Conservation (phyloP, 2,888 invertebrate genomes). For the Megastigmus dorsalis region DNA sequence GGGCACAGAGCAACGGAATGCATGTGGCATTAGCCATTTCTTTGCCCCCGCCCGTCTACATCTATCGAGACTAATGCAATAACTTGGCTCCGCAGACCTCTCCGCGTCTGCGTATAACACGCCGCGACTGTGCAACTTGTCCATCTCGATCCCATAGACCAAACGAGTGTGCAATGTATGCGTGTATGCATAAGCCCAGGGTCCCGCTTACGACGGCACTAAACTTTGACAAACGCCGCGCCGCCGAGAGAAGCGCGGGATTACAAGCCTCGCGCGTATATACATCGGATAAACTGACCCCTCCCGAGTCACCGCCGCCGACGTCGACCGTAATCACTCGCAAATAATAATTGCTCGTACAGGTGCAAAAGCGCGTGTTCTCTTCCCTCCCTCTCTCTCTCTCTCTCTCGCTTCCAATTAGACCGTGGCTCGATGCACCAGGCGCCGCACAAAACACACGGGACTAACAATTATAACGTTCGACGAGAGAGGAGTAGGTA, state of each 20-base stretch:
- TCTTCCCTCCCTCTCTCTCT: background rate
- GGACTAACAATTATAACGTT: slow-evolving; percentile 32
- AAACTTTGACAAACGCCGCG: slow-evolving; percentile 61
- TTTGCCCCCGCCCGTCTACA: too few relatives aligned
- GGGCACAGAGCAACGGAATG: too few relatives aligned
- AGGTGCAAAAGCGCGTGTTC: slow-evolving; percentile 55
- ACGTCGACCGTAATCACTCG: slow-evolving; percentile 59
- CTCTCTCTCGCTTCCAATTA: slow-evolving; percentile 30
- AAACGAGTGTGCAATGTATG: too few relatives aligned
- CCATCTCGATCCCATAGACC: too few relatives aligned
- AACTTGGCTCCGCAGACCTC: too few relatives aligned
- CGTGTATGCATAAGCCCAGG: slow-evolving; percentile 39
- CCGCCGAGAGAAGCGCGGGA: slow-evolving; percentile 59
- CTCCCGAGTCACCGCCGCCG: background rate
- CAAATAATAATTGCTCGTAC: slow-evolving; percentile 59
- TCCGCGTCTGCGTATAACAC: too few relatives aligned
- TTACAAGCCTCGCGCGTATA: slow-evolving; percentile 60
- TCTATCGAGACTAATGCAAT: too few relatives aligned
- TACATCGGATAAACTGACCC: slow-evolving; percentile 55
- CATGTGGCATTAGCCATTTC: too few relatives aligned
- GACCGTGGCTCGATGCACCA: slow-evolving; percentile 18
- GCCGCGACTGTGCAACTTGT: too few relatives aligned
- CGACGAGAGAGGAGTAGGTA: background rate
- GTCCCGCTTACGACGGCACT: slow-evolving; percentile 58
- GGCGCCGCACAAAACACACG: slow-evolving; percentile 38